phyloP scores from a whole-genome alignment of 2,797 vertebrate species.

The Carcharodon carcharias region DNA sequence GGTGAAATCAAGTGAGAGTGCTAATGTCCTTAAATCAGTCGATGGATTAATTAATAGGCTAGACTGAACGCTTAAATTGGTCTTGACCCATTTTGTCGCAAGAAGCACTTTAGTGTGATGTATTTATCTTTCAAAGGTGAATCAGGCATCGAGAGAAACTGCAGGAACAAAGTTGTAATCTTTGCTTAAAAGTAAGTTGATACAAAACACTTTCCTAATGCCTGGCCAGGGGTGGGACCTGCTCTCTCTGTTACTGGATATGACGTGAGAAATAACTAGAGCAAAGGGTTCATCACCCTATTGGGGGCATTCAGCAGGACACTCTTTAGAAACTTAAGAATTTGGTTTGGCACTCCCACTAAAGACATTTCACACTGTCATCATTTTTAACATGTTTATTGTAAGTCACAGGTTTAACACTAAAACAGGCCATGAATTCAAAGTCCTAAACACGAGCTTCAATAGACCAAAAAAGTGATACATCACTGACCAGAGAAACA shows the following conservation, averaged over 20 bases:
- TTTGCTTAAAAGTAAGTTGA: background rate
- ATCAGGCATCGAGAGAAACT: background rate
- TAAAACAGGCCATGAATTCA: too few species aligned
- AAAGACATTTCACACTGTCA: too few species aligned
- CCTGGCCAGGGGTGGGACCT: background rate
- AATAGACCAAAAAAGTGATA: too few species aligned
- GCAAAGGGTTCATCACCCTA: too few species aligned
- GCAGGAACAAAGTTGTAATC: background rate
- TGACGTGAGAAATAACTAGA: too few species aligned
- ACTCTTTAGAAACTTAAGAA: too few species aligned
- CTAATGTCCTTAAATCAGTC: background rate
- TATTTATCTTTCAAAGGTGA: background rate
- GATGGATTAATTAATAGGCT: background rate
- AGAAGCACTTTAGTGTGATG: background rate
- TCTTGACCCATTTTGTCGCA: background rate
- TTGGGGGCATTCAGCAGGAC: too few species aligned
- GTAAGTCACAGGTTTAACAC: too few species aligned
- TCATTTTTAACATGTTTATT: too few species aligned
- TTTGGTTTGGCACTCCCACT: too few species aligned
- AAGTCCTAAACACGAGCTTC: too few species aligned
- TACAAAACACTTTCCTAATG: background rate
- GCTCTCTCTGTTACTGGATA: background rate
- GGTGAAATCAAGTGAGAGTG: background rate
- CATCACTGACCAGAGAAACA: too few species aligned
- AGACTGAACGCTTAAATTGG: background rate